These are phyloP conservation scores for Drosophila dunni DNA, from an alignment of 1,140 invertebrate species.

Conservation along the genomic window DNA sequence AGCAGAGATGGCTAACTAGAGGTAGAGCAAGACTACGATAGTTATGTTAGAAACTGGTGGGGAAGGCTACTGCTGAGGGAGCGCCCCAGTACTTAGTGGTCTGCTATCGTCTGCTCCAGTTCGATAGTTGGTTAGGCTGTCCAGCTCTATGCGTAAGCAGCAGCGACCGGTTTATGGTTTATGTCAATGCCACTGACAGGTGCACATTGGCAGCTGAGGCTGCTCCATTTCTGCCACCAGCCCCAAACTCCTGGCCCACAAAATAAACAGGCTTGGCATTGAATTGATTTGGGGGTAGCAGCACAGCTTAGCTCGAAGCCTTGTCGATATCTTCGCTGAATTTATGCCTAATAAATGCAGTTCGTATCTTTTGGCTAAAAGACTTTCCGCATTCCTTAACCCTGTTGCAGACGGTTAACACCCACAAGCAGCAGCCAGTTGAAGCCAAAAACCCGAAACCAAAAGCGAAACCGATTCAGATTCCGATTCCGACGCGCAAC, in stretches of 20 bases:
- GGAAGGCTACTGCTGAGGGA: no score
- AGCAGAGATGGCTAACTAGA: no score
- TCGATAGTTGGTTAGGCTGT: no score
- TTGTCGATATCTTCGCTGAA: constrained; percentile 60
- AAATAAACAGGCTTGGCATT: constrained; percentile 47
- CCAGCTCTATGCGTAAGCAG: constrained; percentile 62
- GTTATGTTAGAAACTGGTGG: no score
- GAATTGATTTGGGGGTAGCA: constrained; percentile 57
- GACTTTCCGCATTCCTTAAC: constrained; percentile 67
- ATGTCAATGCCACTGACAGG: constrained; percentile 80
- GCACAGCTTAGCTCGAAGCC: constrained; percentile 4
- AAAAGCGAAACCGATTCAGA: neutral
- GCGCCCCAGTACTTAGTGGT: no score
- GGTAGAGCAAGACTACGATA: no score
- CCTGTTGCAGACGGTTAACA: constrained; percentile 39
- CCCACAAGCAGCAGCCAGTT: constrained; percentile 39
- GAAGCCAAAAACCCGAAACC: neutral
- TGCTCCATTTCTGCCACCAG: constrained; percentile 71
- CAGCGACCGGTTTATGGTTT: constrained; percentile 75
- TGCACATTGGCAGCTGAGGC: constrained; percentile 48
- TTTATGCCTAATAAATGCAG: constrained; percentile 76
- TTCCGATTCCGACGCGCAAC: neutral
- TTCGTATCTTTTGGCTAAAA: constrained; percentile 20
- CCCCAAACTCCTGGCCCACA: neutral
- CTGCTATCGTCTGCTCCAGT: no score